Percentiles rank a stretch among this genome's conserved stretches.
phyloP scores from a whole-genome alignment of 1,140 invertebrate species.

The Pseudachorutes palmiensis region DNA sequence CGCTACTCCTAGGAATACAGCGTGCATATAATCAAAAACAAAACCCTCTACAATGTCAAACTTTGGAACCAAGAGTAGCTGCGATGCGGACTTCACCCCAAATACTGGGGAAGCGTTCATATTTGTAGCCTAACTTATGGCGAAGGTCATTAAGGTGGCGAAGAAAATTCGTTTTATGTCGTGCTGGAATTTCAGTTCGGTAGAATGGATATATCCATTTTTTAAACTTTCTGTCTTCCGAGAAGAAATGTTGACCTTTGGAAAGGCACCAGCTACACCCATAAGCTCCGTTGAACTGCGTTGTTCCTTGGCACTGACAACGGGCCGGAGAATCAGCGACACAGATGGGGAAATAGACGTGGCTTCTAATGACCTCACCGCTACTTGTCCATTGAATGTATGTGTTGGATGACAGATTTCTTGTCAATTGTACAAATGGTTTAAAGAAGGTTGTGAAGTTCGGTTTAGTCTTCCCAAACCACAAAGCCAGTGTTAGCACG shows the following conservation, averaged over 20 bases:
- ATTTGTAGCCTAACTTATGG: too few species aligned
- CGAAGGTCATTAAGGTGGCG: too few species aligned
- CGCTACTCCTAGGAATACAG: too few species aligned
- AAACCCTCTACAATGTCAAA: too few species aligned
- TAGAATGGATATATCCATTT: constrained; percentile 21
- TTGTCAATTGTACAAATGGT: background rate
- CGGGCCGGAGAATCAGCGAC: constrained; percentile 25
- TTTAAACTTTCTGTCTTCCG: background rate
- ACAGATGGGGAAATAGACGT: constrained; percentile 7
- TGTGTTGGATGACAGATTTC: background rate
- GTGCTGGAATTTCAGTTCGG: too few species aligned
- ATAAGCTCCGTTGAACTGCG: constrained; percentile 26
- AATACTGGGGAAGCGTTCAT: too few species aligned
- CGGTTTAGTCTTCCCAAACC: constrained; percentile 25
- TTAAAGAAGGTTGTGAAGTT: constrained; percentile 19
- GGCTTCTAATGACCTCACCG: background rate
- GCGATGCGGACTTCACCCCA: too few species aligned
- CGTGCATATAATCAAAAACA: too few species aligned
- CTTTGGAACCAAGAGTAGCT: too few species aligned
- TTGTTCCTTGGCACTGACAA: constrained; percentile 18
- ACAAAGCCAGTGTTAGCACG: constrained; percentile 36
- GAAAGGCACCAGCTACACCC: constrained; percentile 26
- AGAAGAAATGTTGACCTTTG: constrained; percentile 25
- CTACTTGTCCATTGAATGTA: constrained; percentile 11
- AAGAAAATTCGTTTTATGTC: too few species aligned